phyloP scores from a whole-genome alignment of 2,888 invertebrate species.

The Ophioninae sp. region DNA sequence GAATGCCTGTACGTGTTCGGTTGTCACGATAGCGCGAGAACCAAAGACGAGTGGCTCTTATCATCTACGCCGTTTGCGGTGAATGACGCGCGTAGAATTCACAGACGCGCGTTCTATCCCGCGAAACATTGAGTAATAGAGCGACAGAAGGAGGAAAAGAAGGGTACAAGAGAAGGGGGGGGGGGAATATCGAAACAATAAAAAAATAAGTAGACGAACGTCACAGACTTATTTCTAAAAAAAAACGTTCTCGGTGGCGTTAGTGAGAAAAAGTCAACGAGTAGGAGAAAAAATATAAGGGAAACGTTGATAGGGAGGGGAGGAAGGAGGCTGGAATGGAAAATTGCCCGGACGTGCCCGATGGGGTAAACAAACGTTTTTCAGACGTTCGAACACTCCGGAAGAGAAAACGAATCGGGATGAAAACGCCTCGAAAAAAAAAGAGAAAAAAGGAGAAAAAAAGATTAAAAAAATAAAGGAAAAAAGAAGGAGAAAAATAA shows the following conservation, averaged over 20 bases:
- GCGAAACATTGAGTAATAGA: constrained; percentile 14
- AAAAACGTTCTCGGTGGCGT: neutral
- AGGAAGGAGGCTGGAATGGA: neutral
- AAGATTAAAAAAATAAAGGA: too few relatives aligned
- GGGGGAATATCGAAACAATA: neutral
- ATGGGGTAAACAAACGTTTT: constrained; percentile 5
- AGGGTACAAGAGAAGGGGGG: neutral
- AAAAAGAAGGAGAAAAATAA: neutral
- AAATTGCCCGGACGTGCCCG: constrained; percentile 5
- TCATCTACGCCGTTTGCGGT: constrained; percentile 48
- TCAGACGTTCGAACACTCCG: neutral
- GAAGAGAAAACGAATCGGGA: constrained; percentile 4
- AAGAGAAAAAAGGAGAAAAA: too few relatives aligned
- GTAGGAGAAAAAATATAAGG: neutral
- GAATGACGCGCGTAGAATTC: constrained; percentile 55
- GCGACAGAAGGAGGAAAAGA: neutral
- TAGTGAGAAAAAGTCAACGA: neutral
- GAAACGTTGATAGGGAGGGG: neutral
- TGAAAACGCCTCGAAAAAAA: too few relatives aligned
- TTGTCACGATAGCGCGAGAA: constrained; percentile 22
- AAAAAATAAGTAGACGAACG: constrained; percentile 8
- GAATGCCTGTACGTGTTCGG: neutral
- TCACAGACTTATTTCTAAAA: neutral
- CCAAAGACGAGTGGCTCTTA: constrained; percentile 42
- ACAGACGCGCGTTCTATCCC: constrained; percentile 20